These are phyloP conservation scores for Neodontobutis hainanensis DNA, from an alignment of 2,113 vertebrate species.

Conservation along the genomic window DNA sequence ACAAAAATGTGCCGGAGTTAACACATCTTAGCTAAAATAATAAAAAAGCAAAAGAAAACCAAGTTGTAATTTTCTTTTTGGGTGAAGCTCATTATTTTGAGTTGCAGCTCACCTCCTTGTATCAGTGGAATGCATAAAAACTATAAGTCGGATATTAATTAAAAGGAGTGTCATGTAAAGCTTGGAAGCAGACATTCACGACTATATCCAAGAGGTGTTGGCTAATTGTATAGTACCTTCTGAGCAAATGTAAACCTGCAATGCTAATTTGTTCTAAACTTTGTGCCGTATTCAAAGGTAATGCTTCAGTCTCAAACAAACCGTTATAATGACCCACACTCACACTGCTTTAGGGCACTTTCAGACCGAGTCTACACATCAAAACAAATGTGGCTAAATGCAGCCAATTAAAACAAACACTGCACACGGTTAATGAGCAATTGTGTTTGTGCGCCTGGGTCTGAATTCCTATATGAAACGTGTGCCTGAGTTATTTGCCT, in stretches of 20 bases:
- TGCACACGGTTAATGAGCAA: neutral
- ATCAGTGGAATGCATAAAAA: neutral
- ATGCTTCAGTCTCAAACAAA: neutral
- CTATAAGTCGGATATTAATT: slow-evolving; percentile 18
- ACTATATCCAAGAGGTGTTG: slow-evolving; percentile 1
- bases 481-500: slow-evolving; percentile 1
- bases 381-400: slow-evolving; percentile 3
- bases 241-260: neutral
- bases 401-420: slow-evolving; percentile 11
- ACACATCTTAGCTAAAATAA: neutral
- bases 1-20: no score
- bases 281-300: slow-evolving; percentile 7
- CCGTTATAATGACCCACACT: neutral
- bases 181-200: slow-evolving; percentile 3
- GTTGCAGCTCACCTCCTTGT: neutral
- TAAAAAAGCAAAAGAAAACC: neutral
- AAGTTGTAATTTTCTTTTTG: neutral
- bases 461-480: slow-evolving; percentile 10
- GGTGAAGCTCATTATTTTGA: slow-evolving; percentile 5
- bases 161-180: slow-evolving; percentile 12
- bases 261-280: slow-evolving; percentile 3
- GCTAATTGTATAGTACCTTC: neutral
- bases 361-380: neutral
- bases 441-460: neutral
- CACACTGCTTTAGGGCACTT: neutral